Evolutionary conservation across 2,113 vertebrate species (phyloP), one percentile per base, ranked within the genome.

Genomic region (Mirza zaza): DNA sequence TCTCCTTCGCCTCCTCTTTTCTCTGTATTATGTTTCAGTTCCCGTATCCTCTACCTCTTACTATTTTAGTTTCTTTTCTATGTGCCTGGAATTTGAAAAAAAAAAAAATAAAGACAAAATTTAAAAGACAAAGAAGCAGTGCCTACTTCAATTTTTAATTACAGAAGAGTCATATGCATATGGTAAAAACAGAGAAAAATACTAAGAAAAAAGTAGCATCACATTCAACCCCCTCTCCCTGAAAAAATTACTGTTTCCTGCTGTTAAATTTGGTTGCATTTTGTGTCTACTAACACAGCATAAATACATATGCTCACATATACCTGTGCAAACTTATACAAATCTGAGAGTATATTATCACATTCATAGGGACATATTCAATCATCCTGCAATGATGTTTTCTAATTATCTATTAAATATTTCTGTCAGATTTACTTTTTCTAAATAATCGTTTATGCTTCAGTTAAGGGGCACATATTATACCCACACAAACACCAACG

Each of bases 81-180:
- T 59, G 15, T 12, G 8, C 12, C 20, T 6, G 59, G 7, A 59
- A 48, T 68, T 94, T 45, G 45, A 45, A 45, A 71, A 71, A 39
- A 71, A 71, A 23, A 73, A 82, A 52, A 27, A 32, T 42, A 94
- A 57, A 9, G 79, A 8, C 11, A 36, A 75, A 90, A 97, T 96
- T 13, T 5, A 65, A 15, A 94, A 42, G 27, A 95, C 2, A 10
- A 95, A 96, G 15, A 2, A 63, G 11, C 25, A 61, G 25, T 27
- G 6, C 0, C 27, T 42, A 14, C 8, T 34, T 88, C 29, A 39
- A 1, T 34, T 80, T 18, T 25, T 10, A 29, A 57, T 50, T 79
- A 13, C 36, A 77, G 21, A 52, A 83, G 29, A 14, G 25, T 10
- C 6, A 17, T 29, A 5, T 13, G 7, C 23, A 45, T 52, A 2